Evolutionary conservation across 2,888 invertebrate genomes (phyloP), one percentile per base, ranked within the genome.

Genomic region (Stenchaetothrips biformis): DNA sequence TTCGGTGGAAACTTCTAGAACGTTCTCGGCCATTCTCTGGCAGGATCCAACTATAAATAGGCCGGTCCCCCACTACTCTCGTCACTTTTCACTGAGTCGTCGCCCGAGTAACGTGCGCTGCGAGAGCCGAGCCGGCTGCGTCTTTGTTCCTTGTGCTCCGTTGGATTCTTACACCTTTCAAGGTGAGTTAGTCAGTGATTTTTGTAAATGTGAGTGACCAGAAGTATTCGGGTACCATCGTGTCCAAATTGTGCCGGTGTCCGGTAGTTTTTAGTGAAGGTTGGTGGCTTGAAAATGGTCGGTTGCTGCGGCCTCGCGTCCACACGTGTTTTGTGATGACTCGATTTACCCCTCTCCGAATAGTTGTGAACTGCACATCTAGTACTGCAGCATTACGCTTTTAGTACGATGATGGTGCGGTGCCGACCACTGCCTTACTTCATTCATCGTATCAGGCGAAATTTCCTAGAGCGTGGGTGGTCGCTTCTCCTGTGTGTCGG

Each of bases 1-100:
- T 21, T 18, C 79, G 59, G 6, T 49, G 27, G 49, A 79, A 59
- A 9, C 79, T 79, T 79, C 79, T 37, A 79, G 79, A 79, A 79
- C 59, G 21, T 79, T 79, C 79, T 49, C 49, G 79, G 49, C 49
- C 27, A 4, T 79, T 79, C 79, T 49, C 16, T 21, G 8, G n/a
- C 25, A 25, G 21, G 21, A 48, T 18, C 25, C 25, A 16, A 9
- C 18, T 59, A 79, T 25, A 79, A 47, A 8, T 7, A 21, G 49
- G 27, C 53, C 77, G 77, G 48, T 59, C 79, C 27, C 49, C 59
- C 49, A 79, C 53, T 13, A 7, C 27, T 18, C n/a, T 11, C 25
- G 25, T 79, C 53, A 79, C 37, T 59, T 49, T 37, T 59, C 49
- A 79, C 16, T 49, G n/a, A 79, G 27, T 49, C 79, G 79, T 79